phyloP scores from a whole-genome alignment of 2,888 invertebrate species.

The Byasa hedistus region DNA sequence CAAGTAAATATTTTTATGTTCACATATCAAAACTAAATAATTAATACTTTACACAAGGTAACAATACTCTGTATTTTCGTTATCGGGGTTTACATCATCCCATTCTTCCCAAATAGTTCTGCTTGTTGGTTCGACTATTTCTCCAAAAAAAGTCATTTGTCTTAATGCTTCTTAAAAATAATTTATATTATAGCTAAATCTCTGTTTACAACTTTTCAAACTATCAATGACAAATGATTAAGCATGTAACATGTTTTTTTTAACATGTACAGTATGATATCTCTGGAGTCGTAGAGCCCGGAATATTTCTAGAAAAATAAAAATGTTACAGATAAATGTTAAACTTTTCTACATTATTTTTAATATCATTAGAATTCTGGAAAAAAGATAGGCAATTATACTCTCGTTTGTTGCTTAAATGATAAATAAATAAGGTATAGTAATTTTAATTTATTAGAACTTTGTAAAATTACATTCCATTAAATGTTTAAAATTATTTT shows the following conservation, averaged over 20 bases:
- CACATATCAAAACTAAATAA: background rate
- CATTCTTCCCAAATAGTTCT: slow-evolving; percentile 72
- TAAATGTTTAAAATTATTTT: background rate
- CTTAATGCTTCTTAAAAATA: background rate
- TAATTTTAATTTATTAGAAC: no score
- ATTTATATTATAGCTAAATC: background rate
- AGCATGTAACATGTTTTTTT: background rate
- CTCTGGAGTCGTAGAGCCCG: background rate
- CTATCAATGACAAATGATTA: slow-evolving; percentile 22
- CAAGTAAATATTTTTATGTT: background rate
- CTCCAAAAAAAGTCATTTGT: slow-evolving; percentile 62
- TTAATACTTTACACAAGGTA: background rate
- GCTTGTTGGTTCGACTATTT: slow-evolving; percentile 66
- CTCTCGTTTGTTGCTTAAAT: no score
- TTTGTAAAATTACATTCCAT: no score
- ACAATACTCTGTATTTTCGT: slow-evolving; percentile 42
- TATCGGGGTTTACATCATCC: slow-evolving; percentile 54
- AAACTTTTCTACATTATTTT: no score
- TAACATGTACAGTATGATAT: background rate
- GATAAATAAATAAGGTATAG: no score
- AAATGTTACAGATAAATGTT: no score
- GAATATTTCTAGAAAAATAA: background rate
- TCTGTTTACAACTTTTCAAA: slow-evolving; percentile 3
- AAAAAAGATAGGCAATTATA: no score
- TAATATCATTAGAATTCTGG: no score